Evolutionary conservation across 2,113 vertebrate species (phyloP), one percentile per base, ranked within the genome.

Genomic region (Seriola dumerili): DNA sequence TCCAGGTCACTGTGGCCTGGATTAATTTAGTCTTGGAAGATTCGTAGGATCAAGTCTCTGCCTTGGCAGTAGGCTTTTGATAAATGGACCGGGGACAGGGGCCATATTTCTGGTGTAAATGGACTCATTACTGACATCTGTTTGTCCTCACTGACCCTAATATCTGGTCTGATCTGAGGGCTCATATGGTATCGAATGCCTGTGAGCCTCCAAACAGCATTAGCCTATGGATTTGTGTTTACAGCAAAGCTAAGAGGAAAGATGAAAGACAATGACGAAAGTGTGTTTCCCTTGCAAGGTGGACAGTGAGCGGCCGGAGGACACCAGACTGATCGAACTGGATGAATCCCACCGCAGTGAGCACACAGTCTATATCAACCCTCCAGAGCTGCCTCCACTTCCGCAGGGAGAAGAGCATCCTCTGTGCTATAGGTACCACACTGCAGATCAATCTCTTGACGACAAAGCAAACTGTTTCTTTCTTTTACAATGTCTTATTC

Each of bases 341-440:
- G 98, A 99, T 86, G 97, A 99, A 71, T 98, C 98, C 13, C 96
- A 99, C 93, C 96, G 94, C 93, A 98, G 98, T 17, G 98, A 99
- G 90, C 98, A 99, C 88, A 99, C 98, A 0, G 98, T 99, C 76
- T 99, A 97, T 81, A 96, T 99, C 91, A 99, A 97, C 36, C 98
- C 98, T 2, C 98, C 98, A 0, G 98, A 99, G 90, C 97, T 99
- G 73, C 97, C 98, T 63, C 96, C 95, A 6, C 95, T 97, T 36
- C 97, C 97, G 11, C 95, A 96, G 46, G 98, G 97, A 75, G 97
- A 99, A 85, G 98, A 99, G 78, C 96, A 97, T 78, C 96, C 97
- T 66, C 95, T 97, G 13, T 95, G 97, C 64, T 98, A 98, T 91
- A 99, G 98, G 98, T 99, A 97, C 46, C 17, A 74, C 67, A 76